Base-by-base conservation (phyloP, 2,888 invertebrate species). In the Epinotia brunnichana region DNA sequence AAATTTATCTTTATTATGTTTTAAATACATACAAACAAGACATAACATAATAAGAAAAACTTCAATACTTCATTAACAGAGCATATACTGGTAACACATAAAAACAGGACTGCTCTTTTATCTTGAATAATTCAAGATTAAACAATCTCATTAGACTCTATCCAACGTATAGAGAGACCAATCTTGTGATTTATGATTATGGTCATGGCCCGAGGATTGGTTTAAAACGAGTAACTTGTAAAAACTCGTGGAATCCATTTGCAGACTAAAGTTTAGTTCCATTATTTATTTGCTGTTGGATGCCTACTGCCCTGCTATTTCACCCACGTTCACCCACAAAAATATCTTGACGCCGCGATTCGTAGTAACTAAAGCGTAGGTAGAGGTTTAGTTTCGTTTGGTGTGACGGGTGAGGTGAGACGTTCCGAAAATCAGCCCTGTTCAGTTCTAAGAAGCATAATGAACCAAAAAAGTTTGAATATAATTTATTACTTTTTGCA, bases 181-280 rank as follows among this genome's bases (percentile, higher is more conserved):
- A n/a, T n/a, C n/a, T n/a, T 48, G n/a, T n/a, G 15, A 48, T n/a
- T 48, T 48, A 48, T 48, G 48, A n/a, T 48, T 48, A 48, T 13
- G 48, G 48, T n/a, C 48, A 48, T n/a, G 13, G 48, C n/a, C 48
- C 48, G 48, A 48, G 48, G n/a, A n/a, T n/a, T 48, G n/a, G 48
- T n/a, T 48, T 4, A 48, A 48, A 48, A 48, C 41, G 41, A 41
- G 13, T 13, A 10, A 41, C 48, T 48, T 15, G 15, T 48, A 48
- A 48, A 48, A 48, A 48, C 4, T 4, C 44, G n/a, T 48, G 2
- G 7, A 5, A 48, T n/a, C 13, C 7, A 48, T 48, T 48, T 48
- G 48, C 48, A 48, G n/a, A 1, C n/a, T n/a, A 5, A 48, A 48
- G n/a, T n/a, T 13, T 1, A n/a, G 7, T 5, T 48, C 1, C 48